phyloP scores from a whole-genome alignment of 2,113 vertebrate species.

The Thamnophis sirtalis region DNA sequence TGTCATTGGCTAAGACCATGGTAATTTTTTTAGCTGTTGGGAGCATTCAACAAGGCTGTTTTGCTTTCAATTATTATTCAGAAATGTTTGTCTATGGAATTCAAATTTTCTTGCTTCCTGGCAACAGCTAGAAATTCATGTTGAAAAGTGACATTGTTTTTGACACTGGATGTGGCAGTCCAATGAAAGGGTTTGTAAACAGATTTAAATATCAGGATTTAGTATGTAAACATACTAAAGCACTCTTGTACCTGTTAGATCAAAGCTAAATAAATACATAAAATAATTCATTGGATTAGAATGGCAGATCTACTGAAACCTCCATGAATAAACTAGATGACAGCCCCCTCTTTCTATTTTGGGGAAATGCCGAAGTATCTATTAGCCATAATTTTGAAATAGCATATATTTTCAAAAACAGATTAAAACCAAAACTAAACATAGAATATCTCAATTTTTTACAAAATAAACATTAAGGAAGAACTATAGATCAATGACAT shows the following conservation, averaged over 20 bases:
- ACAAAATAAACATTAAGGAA: background rate
- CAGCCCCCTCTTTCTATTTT: background rate
- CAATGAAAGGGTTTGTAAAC: constrained; percentile 24
- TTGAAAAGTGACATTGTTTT: constrained; percentile 17
- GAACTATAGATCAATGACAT: background rate
- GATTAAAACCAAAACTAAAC: background rate
- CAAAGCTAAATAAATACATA: background rate
- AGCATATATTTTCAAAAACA: background rate
- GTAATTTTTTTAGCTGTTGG: background rate
- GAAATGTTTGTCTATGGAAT: constrained; percentile 14
- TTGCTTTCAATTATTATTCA: background rate
- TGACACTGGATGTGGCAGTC: constrained; percentile 14
- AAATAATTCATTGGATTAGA: background rate
- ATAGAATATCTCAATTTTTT: background rate
- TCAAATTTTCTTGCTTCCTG: background rate
- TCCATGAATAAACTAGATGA: background rate
- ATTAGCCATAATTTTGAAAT: background rate
- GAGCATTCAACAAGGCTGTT: background rate
- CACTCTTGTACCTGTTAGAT: constrained; percentile 1
- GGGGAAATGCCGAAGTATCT: background rate
- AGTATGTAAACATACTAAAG: constrained; percentile 14
- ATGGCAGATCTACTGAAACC: background rate
- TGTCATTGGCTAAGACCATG: background rate
- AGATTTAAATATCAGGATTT: constrained; percentile 23
- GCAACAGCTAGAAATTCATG: background rate